These are phyloP conservation scores for Pipistrellus nathusii DNA, from an alignment of 2,797 vertebrate genomes.

Conservation along the genomic window DNA sequence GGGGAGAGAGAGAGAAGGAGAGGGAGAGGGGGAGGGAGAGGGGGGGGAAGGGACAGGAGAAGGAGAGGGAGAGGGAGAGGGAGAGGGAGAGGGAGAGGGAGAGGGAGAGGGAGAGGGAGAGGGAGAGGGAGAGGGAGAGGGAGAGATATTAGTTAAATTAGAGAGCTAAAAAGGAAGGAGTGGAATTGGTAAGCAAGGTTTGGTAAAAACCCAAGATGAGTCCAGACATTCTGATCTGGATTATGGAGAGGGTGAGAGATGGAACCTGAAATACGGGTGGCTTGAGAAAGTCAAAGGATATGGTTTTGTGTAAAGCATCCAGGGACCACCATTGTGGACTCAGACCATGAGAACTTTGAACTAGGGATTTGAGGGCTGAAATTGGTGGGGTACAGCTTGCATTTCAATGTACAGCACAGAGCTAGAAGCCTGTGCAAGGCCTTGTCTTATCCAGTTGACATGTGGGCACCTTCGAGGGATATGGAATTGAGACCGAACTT, in stretches of 20 bases:
- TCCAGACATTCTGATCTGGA: background rate
- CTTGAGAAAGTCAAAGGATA: background rate
- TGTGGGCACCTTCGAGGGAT: too few relatives aligned
- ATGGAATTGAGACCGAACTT: too few relatives aligned
- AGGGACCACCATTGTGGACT: background rate
- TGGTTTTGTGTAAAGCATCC: background rate
- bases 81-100: background rate
- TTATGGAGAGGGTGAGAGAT: background rate
- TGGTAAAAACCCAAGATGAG: too few relatives aligned
- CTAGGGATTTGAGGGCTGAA: background rate
- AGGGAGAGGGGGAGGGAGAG: background rate
- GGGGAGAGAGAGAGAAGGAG: background rate
- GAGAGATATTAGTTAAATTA: background rate
- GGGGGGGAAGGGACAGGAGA: too few relatives aligned
- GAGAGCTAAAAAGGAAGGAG: background rate
- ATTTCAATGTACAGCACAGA: too few relatives aligned
- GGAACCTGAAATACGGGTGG: fast-evolving
- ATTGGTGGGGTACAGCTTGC: too few relatives aligned
- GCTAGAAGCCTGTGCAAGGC: too few relatives aligned
- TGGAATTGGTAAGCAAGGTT: background rate
- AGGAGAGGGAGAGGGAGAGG: background rate
- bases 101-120: background rate
- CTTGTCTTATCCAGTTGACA: too few relatives aligned
- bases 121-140: too few relatives aligned
- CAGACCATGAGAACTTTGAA: background rate